Base-by-base conservation (phyloP, 2,888 invertebrate species). In the Sceliomorpha sp. region DNA sequence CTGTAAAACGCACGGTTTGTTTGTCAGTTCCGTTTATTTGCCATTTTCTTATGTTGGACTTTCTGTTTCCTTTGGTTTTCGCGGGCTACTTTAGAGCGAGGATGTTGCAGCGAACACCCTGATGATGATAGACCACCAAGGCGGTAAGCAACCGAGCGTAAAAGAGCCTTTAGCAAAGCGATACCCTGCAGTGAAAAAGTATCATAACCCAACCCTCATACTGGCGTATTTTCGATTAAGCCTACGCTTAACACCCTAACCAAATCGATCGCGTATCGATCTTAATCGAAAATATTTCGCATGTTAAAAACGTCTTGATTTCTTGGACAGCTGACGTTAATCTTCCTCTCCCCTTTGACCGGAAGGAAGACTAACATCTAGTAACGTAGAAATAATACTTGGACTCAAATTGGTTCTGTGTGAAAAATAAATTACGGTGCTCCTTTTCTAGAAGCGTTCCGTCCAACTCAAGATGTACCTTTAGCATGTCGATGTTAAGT, bases 21-120 rank as follows among this genome's bases (percentile, higher is more conserved):
- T 70, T 80, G 72, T 77, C n/a, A n/a, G n/a, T n/a, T n/a, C n/a
- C 75, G 79, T 74, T 67, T 73, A 73, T 79, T 79, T 56, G 20
- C 20, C 70, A 77, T 80, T 78, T 29, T 59, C 2, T 42, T 40
- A 40, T 55, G 15, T 37, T 37, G 31, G 14, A 8, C 9, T 44
- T 55, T 55, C 26, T 51, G 63, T 58, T 75, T 75, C 72, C 71
- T 70, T 74, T 74, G 55, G 45, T 74, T 78, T 73, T 64, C 77
- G 63, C 75, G 79, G 79, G 75, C 75, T 79, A 47, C 51, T 76
- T 80, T 82, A 97, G 96, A 96, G 96, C 92, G 95, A 96, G 92
- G 96, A 97, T 89, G 93, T 94, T 89, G 97, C 96, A 89, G 93
- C 94, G 90, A 94, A 95, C 91, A 96, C 96, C 89, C 91, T 96